Percentiles rank a stretch among this genome's conserved stretches.
phyloP scores from a whole-genome alignment of 2,113 vertebrate species.

The Piaya cayana region DNA sequence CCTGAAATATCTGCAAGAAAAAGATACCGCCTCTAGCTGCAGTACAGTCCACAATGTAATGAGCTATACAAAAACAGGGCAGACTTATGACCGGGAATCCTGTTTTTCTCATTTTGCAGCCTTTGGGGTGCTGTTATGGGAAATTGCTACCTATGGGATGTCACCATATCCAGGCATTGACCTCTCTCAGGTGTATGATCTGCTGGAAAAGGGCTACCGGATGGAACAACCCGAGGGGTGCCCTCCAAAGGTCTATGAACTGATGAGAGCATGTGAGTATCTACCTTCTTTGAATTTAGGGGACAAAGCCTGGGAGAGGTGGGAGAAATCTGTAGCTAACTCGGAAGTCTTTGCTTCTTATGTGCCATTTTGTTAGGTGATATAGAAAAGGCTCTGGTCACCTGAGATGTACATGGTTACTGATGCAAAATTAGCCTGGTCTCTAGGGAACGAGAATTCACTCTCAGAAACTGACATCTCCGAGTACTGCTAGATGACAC shows the following conservation, averaged over 20 bases:
- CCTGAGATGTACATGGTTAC: not conserved
- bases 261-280: constrained; percentile 98
- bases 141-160: constrained; percentile 99
- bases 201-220: constrained; percentile 96
- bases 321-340: not conserved
- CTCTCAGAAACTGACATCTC: not conserved
- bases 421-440: not conserved
- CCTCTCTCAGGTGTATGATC: constrained; percentile 97
- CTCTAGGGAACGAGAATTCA: not conserved
- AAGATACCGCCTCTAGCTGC: not conserved
- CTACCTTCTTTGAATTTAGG: not conserved
- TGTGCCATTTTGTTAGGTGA: not conserved
- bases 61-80: not conserved
- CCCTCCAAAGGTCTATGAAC: constrained; percentile 96
- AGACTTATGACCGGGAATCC: not conserved
- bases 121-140: constrained; percentile 96
- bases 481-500: not conserved
- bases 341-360: not conserved
- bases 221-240: constrained; percentile 99
- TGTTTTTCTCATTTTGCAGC: constrained; percentile 75
- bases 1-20: not conserved
- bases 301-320: not conserved
- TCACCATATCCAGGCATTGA: constrained; percentile 98
- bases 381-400: not conserved
- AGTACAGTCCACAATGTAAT: not conserved